These are phyloP conservation scores for Bursaphelenchus okinawaensis DNA, from an alignment of 2,888 invertebrate species.

Conservation along the genomic window DNA sequence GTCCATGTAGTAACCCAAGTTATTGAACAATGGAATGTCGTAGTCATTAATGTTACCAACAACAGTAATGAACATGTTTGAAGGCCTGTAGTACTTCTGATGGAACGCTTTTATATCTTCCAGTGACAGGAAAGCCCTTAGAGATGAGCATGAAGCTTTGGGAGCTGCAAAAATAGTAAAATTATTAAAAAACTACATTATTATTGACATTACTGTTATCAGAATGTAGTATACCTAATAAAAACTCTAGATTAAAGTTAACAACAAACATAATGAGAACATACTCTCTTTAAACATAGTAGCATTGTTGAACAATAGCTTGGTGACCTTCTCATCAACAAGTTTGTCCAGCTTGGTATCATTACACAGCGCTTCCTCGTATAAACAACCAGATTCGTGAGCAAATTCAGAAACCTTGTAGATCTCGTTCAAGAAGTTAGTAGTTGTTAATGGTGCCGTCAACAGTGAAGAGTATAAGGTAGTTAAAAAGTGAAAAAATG, in stretches of 20 bases:
- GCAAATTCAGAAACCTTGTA: neutral
- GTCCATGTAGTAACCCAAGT: neutral
- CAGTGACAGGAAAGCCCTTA: neutral
- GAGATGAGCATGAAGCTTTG: neutral
- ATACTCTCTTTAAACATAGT: neutral
- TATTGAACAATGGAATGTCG: neutral
- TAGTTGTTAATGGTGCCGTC: neutral
- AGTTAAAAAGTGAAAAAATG: neutral
- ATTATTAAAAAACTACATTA: neutral
- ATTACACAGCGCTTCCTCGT: neutral
- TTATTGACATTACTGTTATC: no score
- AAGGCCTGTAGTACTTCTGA: neutral
- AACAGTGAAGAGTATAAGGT: neutral
- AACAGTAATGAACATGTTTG: neutral
- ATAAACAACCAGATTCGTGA: neutral
- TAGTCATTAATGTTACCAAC: neutral
- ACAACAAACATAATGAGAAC: neutral
- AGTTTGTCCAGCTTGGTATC: neutral
- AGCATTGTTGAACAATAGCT: neutral
- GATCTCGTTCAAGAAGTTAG: neutral
- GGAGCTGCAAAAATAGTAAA: neutral
- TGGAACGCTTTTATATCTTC: neutral
- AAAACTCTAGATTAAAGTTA: no score
- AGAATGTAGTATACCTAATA: no score
- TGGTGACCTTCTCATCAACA: neutral